phyloP scores from a whole-genome alignment of 2,113 vertebrate genomes.

The Rhegmatorhina hoffmannsi region DNA sequence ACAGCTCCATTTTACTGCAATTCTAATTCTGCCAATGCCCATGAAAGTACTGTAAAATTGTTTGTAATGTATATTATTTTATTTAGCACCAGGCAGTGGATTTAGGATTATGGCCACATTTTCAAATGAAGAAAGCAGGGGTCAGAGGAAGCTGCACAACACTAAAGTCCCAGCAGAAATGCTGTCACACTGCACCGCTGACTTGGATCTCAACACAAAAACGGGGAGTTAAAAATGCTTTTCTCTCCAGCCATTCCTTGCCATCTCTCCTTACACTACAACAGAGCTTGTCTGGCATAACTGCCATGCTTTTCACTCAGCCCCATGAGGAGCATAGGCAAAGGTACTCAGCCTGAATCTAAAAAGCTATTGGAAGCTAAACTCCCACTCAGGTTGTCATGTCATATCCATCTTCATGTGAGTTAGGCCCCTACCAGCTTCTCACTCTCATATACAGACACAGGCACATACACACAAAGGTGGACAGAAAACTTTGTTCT shows the following conservation, averaged over 20 bases:
- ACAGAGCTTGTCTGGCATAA: not conserved
- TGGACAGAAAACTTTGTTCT: not conserved
- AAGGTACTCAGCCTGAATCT: not conserved
- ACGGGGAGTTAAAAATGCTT: not conserved
- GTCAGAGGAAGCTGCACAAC: not conserved
- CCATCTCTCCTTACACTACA: not conserved
- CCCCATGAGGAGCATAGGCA: accelerated
- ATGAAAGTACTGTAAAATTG: not conserved
- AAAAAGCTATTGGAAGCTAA: not conserved
- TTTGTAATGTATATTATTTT: not conserved
- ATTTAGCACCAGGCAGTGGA: not conserved
- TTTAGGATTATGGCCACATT: not conserved
- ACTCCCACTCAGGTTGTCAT: not conserved
- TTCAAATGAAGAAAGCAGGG: not conserved
- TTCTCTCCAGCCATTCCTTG: not conserved
- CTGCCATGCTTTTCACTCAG: not conserved
- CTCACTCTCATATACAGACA: not conserved
- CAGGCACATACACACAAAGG: not conserved
- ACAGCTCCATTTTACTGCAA: not conserved
- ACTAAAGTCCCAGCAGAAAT: not conserved
- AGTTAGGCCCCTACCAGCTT: not conserved
- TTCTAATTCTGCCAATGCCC: not conserved
- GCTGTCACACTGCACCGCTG: not conserved
- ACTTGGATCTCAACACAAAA: not conserved
- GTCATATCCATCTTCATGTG: not conserved